Evolutionary conservation across 2,113 vertebrate genomes (phyloP).

Genomic region (Acinonyx jubatus): DNA sequence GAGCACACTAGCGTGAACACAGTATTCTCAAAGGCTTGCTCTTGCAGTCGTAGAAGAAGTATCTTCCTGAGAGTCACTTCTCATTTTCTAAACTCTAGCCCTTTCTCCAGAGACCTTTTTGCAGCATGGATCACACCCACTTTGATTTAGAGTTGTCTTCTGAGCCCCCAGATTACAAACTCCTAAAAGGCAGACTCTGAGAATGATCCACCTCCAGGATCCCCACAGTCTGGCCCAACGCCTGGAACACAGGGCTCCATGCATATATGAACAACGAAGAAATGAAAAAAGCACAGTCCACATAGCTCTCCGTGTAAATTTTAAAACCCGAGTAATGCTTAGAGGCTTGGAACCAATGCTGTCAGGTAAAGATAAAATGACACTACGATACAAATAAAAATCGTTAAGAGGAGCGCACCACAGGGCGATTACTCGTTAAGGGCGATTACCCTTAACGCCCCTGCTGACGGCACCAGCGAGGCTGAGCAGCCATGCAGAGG

Average conservation of each 20-base stretch:
- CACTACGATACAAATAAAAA: not conserved
- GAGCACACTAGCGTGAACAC: not conserved
- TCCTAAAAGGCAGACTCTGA: not conserved
- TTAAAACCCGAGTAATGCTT: not conserved
- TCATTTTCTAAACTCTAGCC: not conserved
- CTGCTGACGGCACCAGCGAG: not conserved
- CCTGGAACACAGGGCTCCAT: not conserved
- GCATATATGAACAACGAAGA: rapidly evolving
- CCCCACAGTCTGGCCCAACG: not conserved
- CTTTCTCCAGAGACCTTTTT: not conserved
- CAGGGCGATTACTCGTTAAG: too few relatives aligned
- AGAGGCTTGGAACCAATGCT: not conserved
- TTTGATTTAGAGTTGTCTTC: not conserved
- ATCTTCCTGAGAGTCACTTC: not conserved
- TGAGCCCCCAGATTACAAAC: not conserved
- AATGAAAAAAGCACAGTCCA: not conserved
- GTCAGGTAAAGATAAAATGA: not conserved
- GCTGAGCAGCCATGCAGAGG: too few relatives aligned
- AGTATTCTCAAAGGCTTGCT: not conserved
- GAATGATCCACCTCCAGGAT: not conserved
- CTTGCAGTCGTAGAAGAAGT: not conserved
- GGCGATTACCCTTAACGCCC: rapidly evolving
- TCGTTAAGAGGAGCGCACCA: not conserved
- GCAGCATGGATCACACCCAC: not conserved
- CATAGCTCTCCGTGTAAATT: not conserved